Conservation (phyloP, 2,113 vertebrate genomes). For the Gymnorhina tibicen region DNA sequence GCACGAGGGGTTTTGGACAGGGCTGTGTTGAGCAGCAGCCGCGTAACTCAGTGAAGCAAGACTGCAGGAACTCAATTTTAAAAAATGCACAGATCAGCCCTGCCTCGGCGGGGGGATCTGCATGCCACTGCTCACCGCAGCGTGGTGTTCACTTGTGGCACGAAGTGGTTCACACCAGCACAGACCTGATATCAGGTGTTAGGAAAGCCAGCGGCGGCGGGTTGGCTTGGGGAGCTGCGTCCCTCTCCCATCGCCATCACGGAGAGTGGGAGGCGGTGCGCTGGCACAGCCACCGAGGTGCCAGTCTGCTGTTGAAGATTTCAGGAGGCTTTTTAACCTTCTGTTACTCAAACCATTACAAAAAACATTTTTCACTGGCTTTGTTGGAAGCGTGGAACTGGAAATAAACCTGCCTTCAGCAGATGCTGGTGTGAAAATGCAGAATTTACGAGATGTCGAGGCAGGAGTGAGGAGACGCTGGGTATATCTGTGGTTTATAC, state of each 20-base stretch:
- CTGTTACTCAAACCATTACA: neutral
- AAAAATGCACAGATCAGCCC: neutral
- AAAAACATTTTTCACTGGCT: neutral
- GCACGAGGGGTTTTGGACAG: neutral
- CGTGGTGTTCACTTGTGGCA: rapidly evolving
- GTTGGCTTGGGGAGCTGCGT: neutral
- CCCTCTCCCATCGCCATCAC: rapidly evolving
- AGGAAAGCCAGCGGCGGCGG: neutral
- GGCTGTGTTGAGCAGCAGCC: neutral
- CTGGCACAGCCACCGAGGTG: neutral
- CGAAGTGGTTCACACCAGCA: neutral
- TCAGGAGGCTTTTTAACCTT: neutral
- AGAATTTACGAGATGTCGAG: neutral
- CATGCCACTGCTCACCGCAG: neutral
- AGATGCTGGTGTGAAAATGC: neutral
- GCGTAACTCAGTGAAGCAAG: rapidly evolving
- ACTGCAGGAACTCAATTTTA: neutral
- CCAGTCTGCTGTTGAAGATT: neutral
- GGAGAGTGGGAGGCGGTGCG: rapidly evolving
- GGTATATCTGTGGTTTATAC: neutral
- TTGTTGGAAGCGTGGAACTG: neutral
- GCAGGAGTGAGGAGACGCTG: neutral
- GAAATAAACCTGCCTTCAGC: neutral
- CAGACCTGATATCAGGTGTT: rapidly evolving
- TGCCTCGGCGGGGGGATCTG: too few species aligned